A percentile compares a stretch with the other conserved stretches of the same genome.
phyloP scores from a whole-genome alignment of 2,797 vertebrate genomes.

The Decapterus maruadsi region DNA sequence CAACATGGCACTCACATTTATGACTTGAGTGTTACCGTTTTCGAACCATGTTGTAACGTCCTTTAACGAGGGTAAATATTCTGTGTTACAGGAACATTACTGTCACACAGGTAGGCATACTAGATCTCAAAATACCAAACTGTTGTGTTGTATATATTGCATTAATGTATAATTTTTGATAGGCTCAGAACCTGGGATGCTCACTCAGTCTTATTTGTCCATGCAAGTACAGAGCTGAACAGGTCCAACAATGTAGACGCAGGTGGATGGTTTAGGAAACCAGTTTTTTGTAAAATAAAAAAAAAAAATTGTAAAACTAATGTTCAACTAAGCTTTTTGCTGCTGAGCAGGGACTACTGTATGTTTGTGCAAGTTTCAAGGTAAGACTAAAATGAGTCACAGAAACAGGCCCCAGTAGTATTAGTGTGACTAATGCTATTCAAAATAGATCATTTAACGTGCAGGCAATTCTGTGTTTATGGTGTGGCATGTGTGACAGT shows the following conservation, averaged over 20 bases:
- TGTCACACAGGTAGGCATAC: background rate
- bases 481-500: slow-evolving; percentile 17
- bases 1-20: background rate
- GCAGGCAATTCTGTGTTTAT: background rate
- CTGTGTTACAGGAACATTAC: background rate
- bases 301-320: no score
- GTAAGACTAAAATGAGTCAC: background rate
- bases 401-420: background rate
- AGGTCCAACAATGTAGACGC: background rate
- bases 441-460: background rate
- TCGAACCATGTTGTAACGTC: background rate
- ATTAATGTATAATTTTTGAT: background rate
- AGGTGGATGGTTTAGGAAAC: background rate
- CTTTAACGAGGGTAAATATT: background rate
- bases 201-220: background rate
- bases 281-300: no score
- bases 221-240: background rate
- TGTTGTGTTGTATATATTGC: background rate
- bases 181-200: background rate
- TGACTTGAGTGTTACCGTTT: background rate
- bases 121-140: background rate
- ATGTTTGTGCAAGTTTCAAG: background rate
- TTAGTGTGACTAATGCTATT: background rate
- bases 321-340: background rate
- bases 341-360: background rate